A percentile compares a stretch with the other conserved stretches of the same genome.
These are phyloP conservation scores for Hypotaenidia okinawae DNA, from an alignment of 2,797 vertebrate species.

Conservation along the genomic window DNA sequence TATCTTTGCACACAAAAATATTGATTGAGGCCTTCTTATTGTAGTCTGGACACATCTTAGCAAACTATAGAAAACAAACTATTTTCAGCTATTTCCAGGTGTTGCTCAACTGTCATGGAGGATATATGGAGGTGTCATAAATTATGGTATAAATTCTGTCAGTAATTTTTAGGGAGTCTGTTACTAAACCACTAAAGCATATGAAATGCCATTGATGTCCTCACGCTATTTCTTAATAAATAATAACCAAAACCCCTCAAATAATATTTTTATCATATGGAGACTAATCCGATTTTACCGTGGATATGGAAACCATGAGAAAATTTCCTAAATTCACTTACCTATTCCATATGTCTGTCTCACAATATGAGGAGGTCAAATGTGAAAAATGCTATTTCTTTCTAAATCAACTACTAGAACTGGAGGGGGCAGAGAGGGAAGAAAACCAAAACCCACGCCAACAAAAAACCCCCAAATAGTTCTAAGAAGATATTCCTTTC, in stretches of 20 bases:
- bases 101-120: background rate
- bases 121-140: background rate
- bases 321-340: background rate
- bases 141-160: background rate
- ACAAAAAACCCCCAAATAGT: background rate
- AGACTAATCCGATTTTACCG: background rate
- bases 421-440: accelerated
- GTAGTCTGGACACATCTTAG: background rate
- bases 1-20: background rate
- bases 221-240: background rate
- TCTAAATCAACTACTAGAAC: background rate
- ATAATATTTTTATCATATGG: background rate
- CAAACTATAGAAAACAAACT: background rate
- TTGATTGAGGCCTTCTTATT: background rate
- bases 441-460: too few relatives aligned
- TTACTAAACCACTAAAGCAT: background rate
- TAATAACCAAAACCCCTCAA: accelerated
- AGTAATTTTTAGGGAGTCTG: background rate
- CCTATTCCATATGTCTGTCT: background rate
- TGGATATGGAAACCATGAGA: background rate
- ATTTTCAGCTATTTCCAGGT: background rate
- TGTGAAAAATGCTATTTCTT: background rate
- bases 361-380: background rate
- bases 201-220: background rate
- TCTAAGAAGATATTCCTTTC: background rate